phyloP scores from a whole-genome alignment of 2,888 invertebrate species.

The Eristalinus aeneus region DNA sequence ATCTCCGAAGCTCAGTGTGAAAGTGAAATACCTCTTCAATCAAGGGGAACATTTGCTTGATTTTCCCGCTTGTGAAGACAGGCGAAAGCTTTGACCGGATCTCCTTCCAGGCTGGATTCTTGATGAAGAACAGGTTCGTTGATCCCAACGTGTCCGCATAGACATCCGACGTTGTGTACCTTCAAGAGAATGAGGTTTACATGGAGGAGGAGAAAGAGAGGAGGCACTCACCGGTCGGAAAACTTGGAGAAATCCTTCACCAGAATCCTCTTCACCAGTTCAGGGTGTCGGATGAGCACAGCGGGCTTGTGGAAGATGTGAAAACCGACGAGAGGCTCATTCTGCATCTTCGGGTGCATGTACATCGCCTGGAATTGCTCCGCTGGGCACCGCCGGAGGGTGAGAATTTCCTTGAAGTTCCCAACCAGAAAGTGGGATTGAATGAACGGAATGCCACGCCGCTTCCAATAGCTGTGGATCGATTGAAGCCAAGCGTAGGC shows the following conservation, averaged over 20 bases:
- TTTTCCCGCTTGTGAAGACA: constrained; percentile 79
- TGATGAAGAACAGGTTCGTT: constrained; percentile 81
- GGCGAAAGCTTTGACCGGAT: constrained; percentile 81
- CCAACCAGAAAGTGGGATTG: constrained; percentile 79
- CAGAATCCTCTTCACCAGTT: constrained; percentile 80
- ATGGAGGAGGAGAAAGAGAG: background rate
- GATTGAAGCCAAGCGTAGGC: constrained; percentile 35
- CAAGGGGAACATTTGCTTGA: constrained; percentile 79
- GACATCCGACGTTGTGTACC: constrained; percentile 77
- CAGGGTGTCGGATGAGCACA: constrained; percentile 80
- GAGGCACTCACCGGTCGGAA: constrained; percentile 75
- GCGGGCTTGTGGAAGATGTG: constrained; percentile 81
- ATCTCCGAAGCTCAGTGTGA: background rate
- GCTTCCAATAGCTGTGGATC: constrained; percentile 75
- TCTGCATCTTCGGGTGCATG: constrained; percentile 74
- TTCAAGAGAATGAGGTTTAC: background rate
- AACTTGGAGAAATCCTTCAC: constrained; percentile 81
- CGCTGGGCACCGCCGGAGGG: constrained; percentile 76
- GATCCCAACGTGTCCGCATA: constrained; percentile 80
- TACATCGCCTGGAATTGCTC: constrained; percentile 79
- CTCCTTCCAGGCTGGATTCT: constrained; percentile 81
- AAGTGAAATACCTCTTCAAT: constrained; percentile 75
- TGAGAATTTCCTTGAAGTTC: constrained; percentile 79
- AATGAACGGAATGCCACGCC: constrained; percentile 77
- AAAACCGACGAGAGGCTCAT: constrained; percentile 78